Evolutionary conservation across 1,140 invertebrate genomes (phyloP).

Genomic region (Metaphire vulgaris): DNA sequence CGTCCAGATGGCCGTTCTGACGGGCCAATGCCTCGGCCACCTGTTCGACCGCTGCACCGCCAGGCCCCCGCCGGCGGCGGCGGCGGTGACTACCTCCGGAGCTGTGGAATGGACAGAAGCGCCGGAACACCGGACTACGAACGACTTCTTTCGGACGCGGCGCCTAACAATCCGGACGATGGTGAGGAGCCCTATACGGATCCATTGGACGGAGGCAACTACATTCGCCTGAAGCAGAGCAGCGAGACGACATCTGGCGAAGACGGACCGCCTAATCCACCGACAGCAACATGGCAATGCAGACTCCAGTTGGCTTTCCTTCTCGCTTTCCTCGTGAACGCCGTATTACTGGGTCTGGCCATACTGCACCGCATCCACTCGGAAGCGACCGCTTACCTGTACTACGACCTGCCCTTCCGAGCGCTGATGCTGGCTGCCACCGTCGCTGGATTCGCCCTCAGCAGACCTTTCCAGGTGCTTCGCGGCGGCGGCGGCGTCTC

Average conservation of each 20-base stretch:
- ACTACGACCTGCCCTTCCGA: neutral
- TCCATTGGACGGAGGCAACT: too few species aligned
- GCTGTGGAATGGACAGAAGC: too few species aligned
- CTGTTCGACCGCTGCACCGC: neutral
- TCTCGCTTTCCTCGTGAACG: neutral
- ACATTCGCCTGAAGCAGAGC: too few species aligned
- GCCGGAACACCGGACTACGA: too few species aligned
- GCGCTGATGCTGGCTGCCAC: neutral
- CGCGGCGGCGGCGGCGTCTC: neutral
- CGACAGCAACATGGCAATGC: too few species aligned
- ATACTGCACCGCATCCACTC: neutral
- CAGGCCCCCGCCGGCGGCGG: too few species aligned
- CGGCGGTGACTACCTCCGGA: too few species aligned
- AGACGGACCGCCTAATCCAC: too few species aligned
- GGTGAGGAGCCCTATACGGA: too few species aligned
- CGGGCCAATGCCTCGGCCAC: neutral
- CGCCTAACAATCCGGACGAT: too few species aligned
- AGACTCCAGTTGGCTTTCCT: neutral
- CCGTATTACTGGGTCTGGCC: neutral
- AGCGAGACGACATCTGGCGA: too few species aligned
- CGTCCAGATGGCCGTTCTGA: neutral
- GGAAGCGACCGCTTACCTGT: neutral
- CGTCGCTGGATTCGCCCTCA: neutral
- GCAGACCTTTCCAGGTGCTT: neutral
- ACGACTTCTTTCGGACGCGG: too few species aligned